A percentile compares a stretch with the other conserved stretches of the same genome.
Evolutionary conservation across 2,113 vertebrate genomes (phyloP).

Genomic region (Geococcyx californianus): DNA sequence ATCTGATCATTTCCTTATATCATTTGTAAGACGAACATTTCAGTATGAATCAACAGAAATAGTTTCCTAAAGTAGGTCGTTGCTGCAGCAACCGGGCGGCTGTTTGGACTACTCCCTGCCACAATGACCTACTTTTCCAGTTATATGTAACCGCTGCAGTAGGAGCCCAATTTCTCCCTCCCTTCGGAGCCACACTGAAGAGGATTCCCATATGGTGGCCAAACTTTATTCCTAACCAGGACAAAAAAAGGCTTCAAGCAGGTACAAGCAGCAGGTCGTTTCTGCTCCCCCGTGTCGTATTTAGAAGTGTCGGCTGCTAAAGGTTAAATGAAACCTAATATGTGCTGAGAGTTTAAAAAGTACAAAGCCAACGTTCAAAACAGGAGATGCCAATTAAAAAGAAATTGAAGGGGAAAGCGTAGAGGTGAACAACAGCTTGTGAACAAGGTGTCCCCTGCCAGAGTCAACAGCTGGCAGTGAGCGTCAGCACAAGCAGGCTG

Average conservation of each 20-base stretch:
- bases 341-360: background rate
- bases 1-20: constrained; percentile 56
- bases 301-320: background rate
- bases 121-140: constrained; percentile 85
- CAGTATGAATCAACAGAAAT: constrained; percentile 80
- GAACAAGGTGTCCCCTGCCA: background rate
- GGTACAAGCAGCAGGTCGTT: background rate
- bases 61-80: constrained; percentile 85
- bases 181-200: constrained; percentile 30
- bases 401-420: background rate
- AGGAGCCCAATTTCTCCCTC: constrained; percentile 68
- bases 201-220: background rate
- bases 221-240: background rate
- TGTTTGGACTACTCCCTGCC: constrained; percentile 76
- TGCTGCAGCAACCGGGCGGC: constrained; percentile 74
- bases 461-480: background rate
- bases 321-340: constrained; percentile 11
- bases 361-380: background rate
- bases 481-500: background rate
- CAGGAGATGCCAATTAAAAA: background rate
- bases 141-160: constrained; percentile 57
- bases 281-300: background rate
- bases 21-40: constrained; percentile 71
- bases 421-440: background rate
- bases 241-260: background rate